Evolutionary conservation across 2,113 vertebrate species (phyloP).

Genomic region (Cairina moschata): DNA sequence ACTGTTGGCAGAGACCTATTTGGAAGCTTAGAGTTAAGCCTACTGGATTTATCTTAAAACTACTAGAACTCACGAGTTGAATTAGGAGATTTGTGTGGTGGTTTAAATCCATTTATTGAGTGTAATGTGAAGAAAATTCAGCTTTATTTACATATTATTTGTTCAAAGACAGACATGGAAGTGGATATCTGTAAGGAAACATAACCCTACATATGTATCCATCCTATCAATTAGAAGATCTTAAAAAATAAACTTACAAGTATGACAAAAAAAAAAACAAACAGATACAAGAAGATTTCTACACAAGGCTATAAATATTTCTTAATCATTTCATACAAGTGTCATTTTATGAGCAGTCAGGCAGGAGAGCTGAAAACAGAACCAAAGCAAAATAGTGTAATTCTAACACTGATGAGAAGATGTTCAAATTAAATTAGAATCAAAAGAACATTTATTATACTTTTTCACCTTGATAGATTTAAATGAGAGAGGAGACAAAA

Average conservation of each 20-base stretch:
- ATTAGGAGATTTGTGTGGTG: constrained; percentile 68
- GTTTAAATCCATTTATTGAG: constrained; percentile 59
- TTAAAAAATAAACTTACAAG: neutral
- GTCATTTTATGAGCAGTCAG: neutral
- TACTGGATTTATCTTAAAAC: constrained; percentile 68
- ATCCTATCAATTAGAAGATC: neutral
- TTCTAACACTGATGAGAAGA: neutral
- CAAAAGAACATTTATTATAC: neutral
- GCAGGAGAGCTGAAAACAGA: neutral
- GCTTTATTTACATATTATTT: constrained; percentile 23
- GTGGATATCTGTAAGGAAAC: neutral
- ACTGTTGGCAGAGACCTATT: constrained; percentile 42
- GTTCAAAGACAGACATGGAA: neutral
- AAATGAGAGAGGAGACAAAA: neutral
- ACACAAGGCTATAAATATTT: neutral
- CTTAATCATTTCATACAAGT: neutral
- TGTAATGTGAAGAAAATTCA: constrained; percentile 39
- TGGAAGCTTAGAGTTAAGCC: constrained; percentile 71
- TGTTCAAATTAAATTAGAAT: neutral
- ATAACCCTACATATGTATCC: neutral
- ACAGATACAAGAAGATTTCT: neutral
- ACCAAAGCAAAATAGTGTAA: neutral
- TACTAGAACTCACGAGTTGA: constrained; percentile 47
- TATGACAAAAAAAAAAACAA: neutral
- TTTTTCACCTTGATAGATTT: neutral